phyloP scores from a whole-genome alignment of 2,888 invertebrate genomes.

The Podotricha telesiphe region DNA sequence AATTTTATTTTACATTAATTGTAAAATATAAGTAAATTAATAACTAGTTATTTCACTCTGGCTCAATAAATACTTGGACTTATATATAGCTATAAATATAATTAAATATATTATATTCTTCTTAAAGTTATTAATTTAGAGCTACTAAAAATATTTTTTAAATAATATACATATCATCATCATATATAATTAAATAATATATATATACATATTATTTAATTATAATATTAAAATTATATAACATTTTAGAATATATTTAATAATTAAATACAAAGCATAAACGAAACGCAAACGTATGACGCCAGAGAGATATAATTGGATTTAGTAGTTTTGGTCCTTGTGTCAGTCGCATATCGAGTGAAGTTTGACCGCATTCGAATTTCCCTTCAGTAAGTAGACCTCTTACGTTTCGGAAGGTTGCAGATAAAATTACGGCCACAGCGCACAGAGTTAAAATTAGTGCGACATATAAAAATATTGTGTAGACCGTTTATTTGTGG shows the following conservation, averaged over 20 bases:
- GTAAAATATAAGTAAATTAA: too few relatives aligned
- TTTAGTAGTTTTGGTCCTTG: slow-evolving; percentile 46
- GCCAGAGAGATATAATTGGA: slow-evolving; percentile 71
- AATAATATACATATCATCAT: too few relatives aligned
- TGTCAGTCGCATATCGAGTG: slow-evolving; percentile 36
- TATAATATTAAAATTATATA: too few relatives aligned
- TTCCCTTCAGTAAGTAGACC: slow-evolving; percentile 7
- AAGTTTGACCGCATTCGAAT: slow-evolving; percentile 32
- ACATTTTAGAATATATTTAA: too few relatives aligned
- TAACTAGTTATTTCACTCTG: too few relatives aligned
- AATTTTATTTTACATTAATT: background rate
- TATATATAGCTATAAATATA: too few relatives aligned
- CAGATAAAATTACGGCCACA: slow-evolving; percentile 44
- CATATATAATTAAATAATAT: too few relatives aligned
- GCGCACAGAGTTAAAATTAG: slow-evolving; percentile 52
- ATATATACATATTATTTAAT: too few relatives aligned
- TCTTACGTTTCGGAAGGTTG: slow-evolving; percentile 45
- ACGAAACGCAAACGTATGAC: slow-evolving; percentile 65
- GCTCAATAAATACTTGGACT: too few relatives aligned
- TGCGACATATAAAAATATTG: slow-evolving; percentile 42
- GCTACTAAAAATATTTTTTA: too few relatives aligned
- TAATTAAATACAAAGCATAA: slow-evolving; percentile 49
- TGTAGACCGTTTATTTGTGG: slow-evolving; percentile 36
- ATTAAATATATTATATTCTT: too few relatives aligned
- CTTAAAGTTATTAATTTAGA: too few relatives aligned